These are phyloP conservation scores for Onychostoma macrolepis DNA, from an alignment of 2,113 vertebrate species.

Conservation along the genomic window DNA sequence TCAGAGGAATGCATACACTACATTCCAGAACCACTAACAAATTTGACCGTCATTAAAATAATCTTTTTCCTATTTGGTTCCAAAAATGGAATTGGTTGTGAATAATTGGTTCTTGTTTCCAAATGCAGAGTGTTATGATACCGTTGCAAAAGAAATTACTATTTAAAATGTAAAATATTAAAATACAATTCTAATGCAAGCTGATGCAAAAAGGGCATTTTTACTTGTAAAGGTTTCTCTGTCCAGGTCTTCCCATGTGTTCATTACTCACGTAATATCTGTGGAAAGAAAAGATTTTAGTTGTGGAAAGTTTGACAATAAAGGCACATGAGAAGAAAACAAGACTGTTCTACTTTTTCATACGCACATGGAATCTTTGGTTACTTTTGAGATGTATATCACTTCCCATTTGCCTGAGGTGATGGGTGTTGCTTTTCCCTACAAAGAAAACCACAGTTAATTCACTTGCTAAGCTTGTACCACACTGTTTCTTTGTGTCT, in stretches of 20 bases:
- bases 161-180: not conserved
- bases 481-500: not conserved
- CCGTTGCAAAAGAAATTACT: not conserved
- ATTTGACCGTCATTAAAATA: not conserved
- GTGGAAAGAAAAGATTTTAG: constrained; percentile 50
- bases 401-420: constrained; percentile 96
- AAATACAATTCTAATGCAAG: not conserved
- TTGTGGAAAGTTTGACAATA: not conserved
- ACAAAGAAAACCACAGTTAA: constrained; percentile 51
- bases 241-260: constrained; percentile 77
- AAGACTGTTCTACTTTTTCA: not conserved
- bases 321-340: not conserved
- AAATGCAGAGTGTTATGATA: not conserved
- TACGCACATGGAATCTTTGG: constrained; percentile 88
- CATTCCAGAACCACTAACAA: not conserved
- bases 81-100: not conserved
- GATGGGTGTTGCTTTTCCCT: constrained; percentile 86
- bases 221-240: constrained; percentile 95
- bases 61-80: too few relatives aligned
- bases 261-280: constrained; percentile 97
- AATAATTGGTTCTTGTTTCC: not conserved
- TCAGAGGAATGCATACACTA: not conserved
- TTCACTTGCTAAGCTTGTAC: not conserved
- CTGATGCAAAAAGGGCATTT: constrained; percentile 38
- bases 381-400: constrained; percentile 91